Evolutionary conservation across 2,888 invertebrate genomes (phyloP), one percentile per base, ranked within the genome.

Genomic region (Hylaea fasciaria): DNA sequence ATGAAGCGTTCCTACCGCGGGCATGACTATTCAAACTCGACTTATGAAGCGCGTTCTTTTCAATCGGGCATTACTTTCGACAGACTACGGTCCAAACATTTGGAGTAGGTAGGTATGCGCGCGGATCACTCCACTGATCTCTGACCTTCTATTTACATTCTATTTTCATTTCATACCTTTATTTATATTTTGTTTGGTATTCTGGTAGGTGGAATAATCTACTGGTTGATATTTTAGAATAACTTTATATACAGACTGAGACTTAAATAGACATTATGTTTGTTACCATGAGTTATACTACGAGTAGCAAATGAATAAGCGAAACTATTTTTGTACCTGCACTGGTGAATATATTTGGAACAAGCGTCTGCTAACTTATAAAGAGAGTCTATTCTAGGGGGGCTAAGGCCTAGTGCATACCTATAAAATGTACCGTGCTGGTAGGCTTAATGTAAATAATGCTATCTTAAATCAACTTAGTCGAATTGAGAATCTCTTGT

Each of bases 41-140:
- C 39, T 8, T 46, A n/a, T 51, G 41, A 28, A 40, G 50, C n/a
- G 14, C 29, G 16, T 13, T 48, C 35, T 52, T n/a, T 35, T 52
- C 16, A 35, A 32, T 28, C n/a, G 8, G 16, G 41, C 47, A 22
- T 55, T 41, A 47, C 48, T 48, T 48, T 37, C 40, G 50, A 47
- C 58, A 52, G 52, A 11, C n/a, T n/a, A n/a, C 41, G 13, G 48
- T 59, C 54, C 49, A 49, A 59, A 59, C 54, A 54, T 59, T 59
- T 58, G 49, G 16, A 40, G 39, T 40, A 49, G 40, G 53, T 39
- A 43, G 1, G 1, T 0, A 9, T 14, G 43, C 13, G 16, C 39
- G 52, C 37, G 16, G 45, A 39, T 46, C 54, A 28, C 45, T 60
- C 60, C 39, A 43, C 13, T 60, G 50, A 54, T 55, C 60, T 51